phyloP scores from a whole-genome alignment of 64 coral and sea anemone species.

The Montipora capricornis region DNA sequence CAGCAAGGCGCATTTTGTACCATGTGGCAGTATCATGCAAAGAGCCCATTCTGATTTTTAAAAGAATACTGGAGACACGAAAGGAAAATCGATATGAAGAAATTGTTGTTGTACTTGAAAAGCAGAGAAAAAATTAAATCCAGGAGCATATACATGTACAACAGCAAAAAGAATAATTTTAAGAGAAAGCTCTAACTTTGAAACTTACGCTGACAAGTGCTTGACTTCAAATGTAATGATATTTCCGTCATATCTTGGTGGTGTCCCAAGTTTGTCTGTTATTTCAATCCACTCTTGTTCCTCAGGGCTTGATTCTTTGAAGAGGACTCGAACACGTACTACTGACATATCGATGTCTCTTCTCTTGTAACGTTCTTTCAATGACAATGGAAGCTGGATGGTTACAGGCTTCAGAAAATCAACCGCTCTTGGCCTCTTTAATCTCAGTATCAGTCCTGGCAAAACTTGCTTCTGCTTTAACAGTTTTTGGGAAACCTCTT shows the following conservation, averaged over 20 bases:
- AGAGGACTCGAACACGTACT: not conserved
- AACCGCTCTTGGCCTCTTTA: not conserved
- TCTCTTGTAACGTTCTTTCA: not conserved
- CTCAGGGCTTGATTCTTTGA: not conserved
- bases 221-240: not conserved
- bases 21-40: too few species aligned
- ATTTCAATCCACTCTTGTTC: not conserved
- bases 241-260: not conserved
- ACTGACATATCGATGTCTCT: not conserved
- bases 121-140: too few species aligned
- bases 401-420: conserved; percentile 10
- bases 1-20: too few species aligned
- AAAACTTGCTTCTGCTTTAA: not conserved
- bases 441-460: conserved; percentile 5
- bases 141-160: too few species aligned
- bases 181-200: not conserved
- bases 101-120: too few species aligned
- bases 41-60: too few species aligned
- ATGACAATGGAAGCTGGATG: conserved; percentile 13
- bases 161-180: too few species aligned
- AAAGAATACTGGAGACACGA: too few species aligned
- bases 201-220: conserved; percentile 18
- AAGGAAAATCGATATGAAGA: too few species aligned
- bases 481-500: not conserved
- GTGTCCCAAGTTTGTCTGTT: not conserved